These are phyloP conservation scores for Onthophagus taurus DNA, from an alignment of 1,140 invertebrate species.

Conservation along the genomic window DNA sequence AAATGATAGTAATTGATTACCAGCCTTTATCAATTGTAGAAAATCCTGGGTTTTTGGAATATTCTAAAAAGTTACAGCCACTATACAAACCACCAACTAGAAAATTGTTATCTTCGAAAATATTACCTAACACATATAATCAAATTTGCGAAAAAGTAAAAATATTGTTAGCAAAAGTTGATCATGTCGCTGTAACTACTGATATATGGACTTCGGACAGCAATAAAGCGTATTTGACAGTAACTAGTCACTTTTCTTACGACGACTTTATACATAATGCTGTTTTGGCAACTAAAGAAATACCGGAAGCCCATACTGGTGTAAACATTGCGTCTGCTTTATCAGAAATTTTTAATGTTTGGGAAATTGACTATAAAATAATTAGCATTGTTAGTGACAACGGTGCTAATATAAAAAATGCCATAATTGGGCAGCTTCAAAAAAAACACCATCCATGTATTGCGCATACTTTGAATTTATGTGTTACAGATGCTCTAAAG, in stretches of 20 bases:
- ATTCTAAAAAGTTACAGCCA: slow-evolving; percentile 11
- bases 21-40: slow-evolving; percentile 14
- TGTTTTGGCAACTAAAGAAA: slow-evolving; percentile 22
- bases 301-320: slow-evolving; percentile 17
- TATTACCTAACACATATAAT: slow-evolving; percentile 22
- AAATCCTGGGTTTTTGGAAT: slow-evolving; percentile 17
- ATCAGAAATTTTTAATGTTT: slow-evolving; percentile 15
- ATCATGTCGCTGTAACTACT: slow-evolving; percentile 21
- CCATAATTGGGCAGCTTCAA: slow-evolving; percentile 4
- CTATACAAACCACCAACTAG: slow-evolving; percentile 13
- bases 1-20: slow-evolving; percentile 12
- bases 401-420: slow-evolving; percentile 11
- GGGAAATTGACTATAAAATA: slow-evolving; percentile 16
- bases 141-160: slow-evolving; percentile 13
- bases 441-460: slow-evolving; percentile 14
- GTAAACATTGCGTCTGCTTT: slow-evolving; percentile 19
- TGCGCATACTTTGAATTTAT: slow-evolving; percentile 14
- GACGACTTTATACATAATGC: slow-evolving; percentile 16
- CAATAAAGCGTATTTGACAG: slow-evolving; percentile 23
- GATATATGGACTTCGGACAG: slow-evolving; percentile 30
- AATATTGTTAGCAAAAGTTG: slow-evolving; percentile 11
- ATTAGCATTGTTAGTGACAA: slow-evolving; percentile 9
- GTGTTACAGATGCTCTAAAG: slow-evolving; percentile 10
- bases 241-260: slow-evolving; percentile 25
- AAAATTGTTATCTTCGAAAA: slow-evolving; percentile 17